Evolutionary conservation across 2,113 vertebrate genomes (phyloP), one percentile per base, ranked within the genome.

Genomic region (Sebastes fasciatus): DNA sequence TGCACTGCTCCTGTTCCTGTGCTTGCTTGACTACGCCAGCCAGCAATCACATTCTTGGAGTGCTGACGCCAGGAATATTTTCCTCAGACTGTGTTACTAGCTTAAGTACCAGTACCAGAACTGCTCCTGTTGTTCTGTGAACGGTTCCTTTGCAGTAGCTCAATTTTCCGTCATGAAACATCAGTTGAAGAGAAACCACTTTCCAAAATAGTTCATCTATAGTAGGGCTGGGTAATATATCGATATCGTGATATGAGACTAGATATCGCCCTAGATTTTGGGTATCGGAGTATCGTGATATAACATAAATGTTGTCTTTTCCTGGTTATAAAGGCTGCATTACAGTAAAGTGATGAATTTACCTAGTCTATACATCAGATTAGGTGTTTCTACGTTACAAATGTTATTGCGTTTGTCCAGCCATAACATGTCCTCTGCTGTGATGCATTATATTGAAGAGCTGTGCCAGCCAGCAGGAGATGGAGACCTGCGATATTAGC

Each of bases 1-100:
- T 49, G 63, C 83, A 87, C 79, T 26, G 55, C 57, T 86, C 80
- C 42, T 77, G 23, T 72, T 48, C 78, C 51, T 64, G 45, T 73
- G 23, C 85, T 91, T 88, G 66, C 46, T 84, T 68, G 64, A 77
- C 75, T 84, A 68, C 42, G 80, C 74, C 77, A 83, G 80, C 74
- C 77, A 83, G 84, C 74, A 90, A 84, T 94, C 86, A 86, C 86
- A 88, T 79, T 93, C 86, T 61, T 78, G 45, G 46, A 70, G 73
- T 69, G 84, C 89, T 93, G 87, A 92, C 83, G 88, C 84, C 80
- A 89, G 88, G 77, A 88, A 91, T 91, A 88, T 84, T 88, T 74
- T 79, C 86, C 66, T 83, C 57, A 69, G 83, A 83, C 78, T 87
- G 89, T 83, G 90, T 80, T 86, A 87, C 69, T 79, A 85, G 79